Evolutionary conservation across 2,113 vertebrate species (phyloP), one percentile per base, ranked within the genome.

Genomic region (Clupea harengus): DNA sequence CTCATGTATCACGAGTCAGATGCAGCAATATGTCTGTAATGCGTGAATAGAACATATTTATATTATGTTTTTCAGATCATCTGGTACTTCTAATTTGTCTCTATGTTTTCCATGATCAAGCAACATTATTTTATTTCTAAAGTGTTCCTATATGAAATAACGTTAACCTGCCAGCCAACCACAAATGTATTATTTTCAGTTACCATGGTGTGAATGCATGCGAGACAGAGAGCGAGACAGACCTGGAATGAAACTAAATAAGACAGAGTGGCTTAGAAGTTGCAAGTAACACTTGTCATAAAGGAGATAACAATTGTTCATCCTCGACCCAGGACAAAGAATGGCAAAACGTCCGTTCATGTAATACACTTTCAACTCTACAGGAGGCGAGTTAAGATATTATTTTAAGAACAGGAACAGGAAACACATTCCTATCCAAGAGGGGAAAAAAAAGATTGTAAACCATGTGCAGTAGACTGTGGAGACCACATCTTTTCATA

Each of bases 1-100:
- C 85, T 87, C 85, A 25, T 20, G 86, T 49, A 49, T 83, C 17
- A 83, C 60, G 15, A 11, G 28, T 39, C 4, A 39, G 13, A 78
- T 78, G 28, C 1, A 78, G 9, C 4, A 78, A 78, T 39, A 78
- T 22, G 22, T 64, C n/a, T 25, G n/a, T 25, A 8, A 78, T 78
- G 72, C 25, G 11, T 13, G 28, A 10, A 28, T 1, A 25, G 64
- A 67, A 39, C 28, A 11, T 78, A 18, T 78, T 78, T 39, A 13
- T 39, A 15, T 32, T 17, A 78, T 4, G 32, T 5, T 39, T 17
- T 78, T 78, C 4, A 39, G 72, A 32, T 32, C 72, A 39, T 15
- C 11, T 39, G 72, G 32, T 78, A 18, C 25, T 17, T 13, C 39
- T 78, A 17, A 39, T 78, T 20, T 60, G 28, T 32, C 10, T 17